These are phyloP conservation scores for Sphyrna mokarran DNA, from an alignment of 2,113 vertebrate genomes.

Conservation along the genomic window DNA sequence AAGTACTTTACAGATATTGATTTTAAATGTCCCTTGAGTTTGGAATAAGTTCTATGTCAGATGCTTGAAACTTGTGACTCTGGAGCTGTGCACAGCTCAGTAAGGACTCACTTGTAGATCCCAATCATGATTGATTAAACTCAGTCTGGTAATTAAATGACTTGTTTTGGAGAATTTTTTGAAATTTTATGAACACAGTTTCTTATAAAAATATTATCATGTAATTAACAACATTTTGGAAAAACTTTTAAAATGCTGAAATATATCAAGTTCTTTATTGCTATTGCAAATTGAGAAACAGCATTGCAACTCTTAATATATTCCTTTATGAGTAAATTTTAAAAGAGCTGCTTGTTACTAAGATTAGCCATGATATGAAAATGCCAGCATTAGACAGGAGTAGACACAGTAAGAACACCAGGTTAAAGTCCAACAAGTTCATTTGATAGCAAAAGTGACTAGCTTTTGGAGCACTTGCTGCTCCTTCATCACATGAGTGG, in stretches of 20 bases:
- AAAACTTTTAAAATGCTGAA: background rate
- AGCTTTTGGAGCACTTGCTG: no score
- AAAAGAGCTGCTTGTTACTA: background rate
- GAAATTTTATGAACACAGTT: background rate
- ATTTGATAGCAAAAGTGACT: no score
- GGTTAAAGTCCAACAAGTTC: no score
- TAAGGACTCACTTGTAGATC: background rate
- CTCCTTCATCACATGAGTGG: no score
- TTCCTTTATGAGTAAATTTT: background rate
- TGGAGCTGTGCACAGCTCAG: no score
- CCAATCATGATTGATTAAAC: background rate
- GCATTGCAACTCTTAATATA: background rate
- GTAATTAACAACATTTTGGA: background rate
- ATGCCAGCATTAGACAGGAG: no score
- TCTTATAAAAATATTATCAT: no score
- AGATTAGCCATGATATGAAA: no score
- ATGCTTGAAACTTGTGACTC: no score
- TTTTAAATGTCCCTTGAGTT: background rate
- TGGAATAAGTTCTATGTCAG: background rate
- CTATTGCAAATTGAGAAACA: background rate
- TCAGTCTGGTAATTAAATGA: background rate
- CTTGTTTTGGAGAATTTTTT: background rate
- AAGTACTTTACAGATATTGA: background rate
- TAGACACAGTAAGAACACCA: no score
- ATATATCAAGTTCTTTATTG: no score